These are phyloP conservation scores for Typhlichthys subterraneus DNA, from an alignment of 2,797 vertebrate species.

Conservation along the genomic window DNA sequence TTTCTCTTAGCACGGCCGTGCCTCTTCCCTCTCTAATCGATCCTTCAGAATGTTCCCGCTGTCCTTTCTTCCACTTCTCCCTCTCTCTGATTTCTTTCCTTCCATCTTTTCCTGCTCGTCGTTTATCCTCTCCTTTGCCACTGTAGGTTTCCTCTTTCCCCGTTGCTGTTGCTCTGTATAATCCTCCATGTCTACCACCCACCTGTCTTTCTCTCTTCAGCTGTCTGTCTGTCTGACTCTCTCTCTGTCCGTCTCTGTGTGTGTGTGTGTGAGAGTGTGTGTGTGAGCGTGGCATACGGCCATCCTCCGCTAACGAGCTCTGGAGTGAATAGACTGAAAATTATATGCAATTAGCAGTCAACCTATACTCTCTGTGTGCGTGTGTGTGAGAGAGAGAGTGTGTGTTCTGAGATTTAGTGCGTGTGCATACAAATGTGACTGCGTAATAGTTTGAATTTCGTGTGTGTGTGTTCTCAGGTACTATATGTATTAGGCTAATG, in stretches of 20 bases:
- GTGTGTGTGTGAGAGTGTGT: conserved; percentile 10
- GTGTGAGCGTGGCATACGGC: conserved; percentile 52
- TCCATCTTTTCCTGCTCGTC: conserved; percentile 7
- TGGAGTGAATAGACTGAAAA: conserved; percentile 58
- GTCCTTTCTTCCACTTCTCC: not conserved
- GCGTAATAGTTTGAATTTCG: not conserved
- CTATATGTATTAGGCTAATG: conserved; percentile 42
- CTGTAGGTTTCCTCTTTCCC: not conserved
- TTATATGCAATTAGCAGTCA: conserved; percentile 67
- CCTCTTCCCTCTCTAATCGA: not conserved
- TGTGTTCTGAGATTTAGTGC: conserved; percentile 21
- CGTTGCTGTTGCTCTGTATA: not conserved
- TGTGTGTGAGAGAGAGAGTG: not conserved
- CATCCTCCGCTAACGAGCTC: conserved; percentile 58
- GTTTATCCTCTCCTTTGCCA: conserved; percentile 2
- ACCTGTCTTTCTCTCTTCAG: conserved; percentile 8
- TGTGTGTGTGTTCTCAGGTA: conserved; percentile 1
- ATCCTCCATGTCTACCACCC: not conserved
- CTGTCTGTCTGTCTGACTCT: not conserved
- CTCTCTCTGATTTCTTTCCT: conserved; percentile 13
- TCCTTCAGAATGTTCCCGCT: not conserved
- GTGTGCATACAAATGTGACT: not conserved
- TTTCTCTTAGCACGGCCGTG: not conserved
- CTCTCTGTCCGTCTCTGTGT: conserved; percentile 4
- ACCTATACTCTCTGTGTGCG: conserved; percentile 20